Conservation (phyloP, 2,888 invertebrate genomes). For the Ormyrus rosae region DNA sequence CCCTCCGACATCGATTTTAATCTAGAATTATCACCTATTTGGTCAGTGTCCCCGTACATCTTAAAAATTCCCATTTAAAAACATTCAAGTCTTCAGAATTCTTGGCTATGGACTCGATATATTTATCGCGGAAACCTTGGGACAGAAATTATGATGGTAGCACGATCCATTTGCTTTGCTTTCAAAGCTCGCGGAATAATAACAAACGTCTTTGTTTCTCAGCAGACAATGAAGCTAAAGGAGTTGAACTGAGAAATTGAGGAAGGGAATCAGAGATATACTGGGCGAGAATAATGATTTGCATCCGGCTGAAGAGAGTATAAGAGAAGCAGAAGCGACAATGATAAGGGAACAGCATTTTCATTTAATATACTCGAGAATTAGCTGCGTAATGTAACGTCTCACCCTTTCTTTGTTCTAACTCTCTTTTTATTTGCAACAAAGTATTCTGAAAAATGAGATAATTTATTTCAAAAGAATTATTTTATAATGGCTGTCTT, state of each 20-base stretch:
- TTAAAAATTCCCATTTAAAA: too few species aligned
- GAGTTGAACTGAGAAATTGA: not conserved
- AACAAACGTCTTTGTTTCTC: not conserved
- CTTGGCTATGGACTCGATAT: too few species aligned
- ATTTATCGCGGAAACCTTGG: not conserved
- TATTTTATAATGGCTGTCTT: too few species aligned
- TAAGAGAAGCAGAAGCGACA: not conserved
- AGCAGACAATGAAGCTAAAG: constrained; percentile 11
- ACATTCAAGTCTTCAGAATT: too few species aligned
- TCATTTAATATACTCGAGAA: constrained; percentile 10
- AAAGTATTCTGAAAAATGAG: too few species aligned
- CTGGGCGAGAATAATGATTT: constrained; percentile 14
- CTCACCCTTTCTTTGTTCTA: too few species aligned
- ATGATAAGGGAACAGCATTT: not conserved
- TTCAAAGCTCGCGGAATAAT: not conserved
- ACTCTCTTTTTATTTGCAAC: too few species aligned
- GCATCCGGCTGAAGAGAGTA: constrained; percentile 2
- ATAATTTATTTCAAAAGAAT: too few species aligned
- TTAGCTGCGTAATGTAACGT: not conserved
- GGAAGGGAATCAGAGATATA: not conserved
- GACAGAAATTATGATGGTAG: not conserved
- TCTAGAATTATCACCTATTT: too few species aligned
- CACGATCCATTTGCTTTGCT: not conserved
- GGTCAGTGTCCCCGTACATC: too few species aligned
- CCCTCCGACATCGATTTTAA: not conserved